These are phyloP conservation scores for Ochropacha duplaris DNA, from an alignment of 2,888 invertebrate genomes.

Conservation along the genomic window DNA sequence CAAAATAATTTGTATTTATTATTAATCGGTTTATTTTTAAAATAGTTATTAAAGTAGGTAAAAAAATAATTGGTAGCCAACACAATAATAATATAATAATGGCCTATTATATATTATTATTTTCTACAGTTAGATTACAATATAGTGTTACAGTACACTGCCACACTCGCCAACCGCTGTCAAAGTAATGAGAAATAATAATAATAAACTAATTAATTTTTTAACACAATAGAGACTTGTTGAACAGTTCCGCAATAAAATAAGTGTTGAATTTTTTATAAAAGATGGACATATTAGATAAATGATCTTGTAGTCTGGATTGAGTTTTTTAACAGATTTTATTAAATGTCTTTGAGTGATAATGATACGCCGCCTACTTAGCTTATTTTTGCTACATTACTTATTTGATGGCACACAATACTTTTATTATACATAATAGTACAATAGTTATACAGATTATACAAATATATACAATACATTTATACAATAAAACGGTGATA, in stretches of 20 bases:
- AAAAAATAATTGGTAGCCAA: conserved; percentile 81
- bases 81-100: conserved; percentile 67
- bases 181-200: conserved; percentile 43
- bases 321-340: conserved; percentile 80
- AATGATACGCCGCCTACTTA: conserved; percentile 59
- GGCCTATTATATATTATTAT: conserved; percentile 69
- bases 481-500: conserved; percentile 68
- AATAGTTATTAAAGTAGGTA: conserved; percentile 50
- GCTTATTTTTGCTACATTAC: conserved; percentile 78
- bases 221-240: conserved; percentile 79
- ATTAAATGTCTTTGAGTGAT: conserved; percentile 60
- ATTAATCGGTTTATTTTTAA: conserved; percentile 43
- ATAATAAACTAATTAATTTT: conserved; percentile 54
- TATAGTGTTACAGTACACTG: conserved; percentile 56
- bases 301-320: conserved; percentile 83
- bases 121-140: conserved; percentile 44
- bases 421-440: conserved; percentile 53
- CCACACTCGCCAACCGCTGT: conserved; percentile 81
- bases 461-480: conserved; percentile 57
- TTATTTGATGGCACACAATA: conserved; percentile 66
- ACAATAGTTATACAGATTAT: conserved; percentile 66
- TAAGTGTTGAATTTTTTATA: conserved; percentile 82
- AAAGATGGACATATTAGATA: conserved; percentile 79
- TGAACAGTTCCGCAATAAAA: conserved; percentile 79
- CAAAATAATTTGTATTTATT: conserved; percentile 60